Evolutionary conservation across 2,888 invertebrate species (phyloP), one percentile per base, ranked within the genome.

Genomic region (Neoscelio sp.): DNA sequence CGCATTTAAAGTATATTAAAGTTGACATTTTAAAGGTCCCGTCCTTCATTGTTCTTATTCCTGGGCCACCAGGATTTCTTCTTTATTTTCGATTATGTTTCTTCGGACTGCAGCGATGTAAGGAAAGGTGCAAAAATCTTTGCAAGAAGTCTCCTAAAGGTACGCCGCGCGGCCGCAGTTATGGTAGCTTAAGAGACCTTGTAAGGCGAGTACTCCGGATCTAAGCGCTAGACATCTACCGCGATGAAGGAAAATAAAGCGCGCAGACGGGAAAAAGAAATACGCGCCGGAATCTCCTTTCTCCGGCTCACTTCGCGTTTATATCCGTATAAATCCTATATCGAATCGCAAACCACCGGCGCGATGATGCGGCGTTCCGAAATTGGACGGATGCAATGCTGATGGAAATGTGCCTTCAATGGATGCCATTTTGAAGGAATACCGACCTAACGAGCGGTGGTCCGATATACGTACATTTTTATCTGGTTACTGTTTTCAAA

Each of bases 61-160:
- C 18, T 50, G 56, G 65, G 58, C 58, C 74, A 74, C 40, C 58
- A 58, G 56, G 42, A 40, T 56, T 71, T 73, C 35, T 30, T 58
- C 28, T 12, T 13, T 30, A 48, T 42, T 60, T 42, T 42, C 33
- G 56, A 64, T 73, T 64, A 52, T 40, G 44, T 33, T 75, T 75
- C 52, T 58, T 48, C 44, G 20, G 28, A n/a, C n/a, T n/a, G n/a
- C n/a, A n/a, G 35, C 70, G 40, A 70, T 28, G 48, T 26, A 48
- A 60, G 23, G 50, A 56, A 40, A 75, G 68, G 52, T 42, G 64
- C 73, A 78, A 68, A 78, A 78, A 78, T 78, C 28, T 10, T 15
- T 40, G 50, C 73, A 78, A 78, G 67, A 73, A 73, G 33, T 73
- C 46, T 62, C 67, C 56, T 62, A 73, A 78, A 73, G 78, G 73